Base-by-base conservation (phyloP, 2,888 invertebrate genomes). In the Chloromyia formosa region DNA sequence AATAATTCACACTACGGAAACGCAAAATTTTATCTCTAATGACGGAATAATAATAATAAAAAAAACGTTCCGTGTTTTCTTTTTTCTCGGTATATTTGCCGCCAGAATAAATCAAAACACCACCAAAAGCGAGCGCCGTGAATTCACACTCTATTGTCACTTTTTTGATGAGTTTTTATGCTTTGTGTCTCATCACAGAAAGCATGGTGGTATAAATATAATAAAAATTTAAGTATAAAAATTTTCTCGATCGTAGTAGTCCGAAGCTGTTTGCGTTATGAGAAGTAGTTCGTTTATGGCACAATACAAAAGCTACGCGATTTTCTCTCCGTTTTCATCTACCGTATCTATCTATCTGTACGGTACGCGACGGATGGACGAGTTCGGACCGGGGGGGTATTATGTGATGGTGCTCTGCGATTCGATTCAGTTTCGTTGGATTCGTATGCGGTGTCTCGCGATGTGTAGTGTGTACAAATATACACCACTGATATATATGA, bases 251-350 rank as follows among this genome's bases (percentile, higher is more conserved):
- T 80, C 80, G 80, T 80, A 80, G 80, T 81, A 80, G 81, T 81
- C 83, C 82, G 83, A 84, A 83, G 83, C 83, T 85, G 84, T 84
- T 84, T 83, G 84, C 85, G 84, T 84, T 84, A 84, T 84, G 84
- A 84, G 83, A 84, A 85, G 84, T 85, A 82, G 82, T 84, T 83
- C 84, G 84, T 84, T 84, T 84, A 84, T 84, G 84, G 83, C 83
- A 82, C 84, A 83, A 84, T 85, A 84, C 84, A 84, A 84, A 84
- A 84, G 84, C 84, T 84, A 80, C 80, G 79, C 81, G 80, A 79
- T 80, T 80, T 79, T 76, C 77, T 78, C 78, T 77, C 77, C 77
- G 76, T 58, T 35, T 66, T 49, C 66, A 66, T 61, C 61, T 42
- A 35, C 27, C 60, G 45, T 73, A 61, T 61, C 61, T 42, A 58